These are phyloP conservation scores for Subacronicta megacephala DNA, from an alignment of 2,888 invertebrate genomes.

Conservation along the genomic window DNA sequence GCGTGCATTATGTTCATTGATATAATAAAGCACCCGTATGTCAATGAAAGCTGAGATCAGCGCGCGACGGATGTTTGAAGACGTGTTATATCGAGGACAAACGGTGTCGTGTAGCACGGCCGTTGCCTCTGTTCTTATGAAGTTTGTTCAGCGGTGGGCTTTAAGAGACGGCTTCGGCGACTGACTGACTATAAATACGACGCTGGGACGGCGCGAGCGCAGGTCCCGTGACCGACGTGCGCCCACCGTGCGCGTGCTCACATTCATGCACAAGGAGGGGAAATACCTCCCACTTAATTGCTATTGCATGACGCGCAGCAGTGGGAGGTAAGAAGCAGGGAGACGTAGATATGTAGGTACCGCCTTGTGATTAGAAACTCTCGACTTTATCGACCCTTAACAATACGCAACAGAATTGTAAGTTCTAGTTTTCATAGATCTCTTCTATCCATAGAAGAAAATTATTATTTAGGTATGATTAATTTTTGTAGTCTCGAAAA, in stretches of 20 bases:
- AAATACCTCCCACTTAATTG: constrained; percentile 26
- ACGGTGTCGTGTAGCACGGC: constrained; percentile 4
- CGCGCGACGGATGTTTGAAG: constrained; percentile 25
- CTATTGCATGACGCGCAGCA: not conserved
- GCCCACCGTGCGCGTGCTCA: constrained; percentile 4
- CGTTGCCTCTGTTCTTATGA: not conserved
- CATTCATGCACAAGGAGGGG: constrained; percentile 1
- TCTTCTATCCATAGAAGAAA: no score
- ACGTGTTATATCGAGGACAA: constrained; percentile 15
- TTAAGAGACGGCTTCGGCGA: not conserved
- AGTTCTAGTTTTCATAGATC: no score
- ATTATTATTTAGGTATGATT: no score
- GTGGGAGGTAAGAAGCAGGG: not conserved
- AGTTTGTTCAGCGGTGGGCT: constrained; percentile 9
- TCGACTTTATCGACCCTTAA: constrained; percentile 18
- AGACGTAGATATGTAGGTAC: not conserved
- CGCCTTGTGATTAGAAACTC: constrained; percentile 11
- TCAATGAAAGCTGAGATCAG: constrained; percentile 46
- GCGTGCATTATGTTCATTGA: constrained; percentile 22
- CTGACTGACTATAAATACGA: constrained; percentile 26
- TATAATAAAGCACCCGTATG: constrained; percentile 25
- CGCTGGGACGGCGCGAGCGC: not conserved
- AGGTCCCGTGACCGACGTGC: constrained; percentile 29
- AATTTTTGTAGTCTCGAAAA: no score
- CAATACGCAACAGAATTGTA: constrained; percentile 15